Base-by-base conservation (phyloP, 2,888 invertebrate genomes). In the Cephus pulcher region DNA sequence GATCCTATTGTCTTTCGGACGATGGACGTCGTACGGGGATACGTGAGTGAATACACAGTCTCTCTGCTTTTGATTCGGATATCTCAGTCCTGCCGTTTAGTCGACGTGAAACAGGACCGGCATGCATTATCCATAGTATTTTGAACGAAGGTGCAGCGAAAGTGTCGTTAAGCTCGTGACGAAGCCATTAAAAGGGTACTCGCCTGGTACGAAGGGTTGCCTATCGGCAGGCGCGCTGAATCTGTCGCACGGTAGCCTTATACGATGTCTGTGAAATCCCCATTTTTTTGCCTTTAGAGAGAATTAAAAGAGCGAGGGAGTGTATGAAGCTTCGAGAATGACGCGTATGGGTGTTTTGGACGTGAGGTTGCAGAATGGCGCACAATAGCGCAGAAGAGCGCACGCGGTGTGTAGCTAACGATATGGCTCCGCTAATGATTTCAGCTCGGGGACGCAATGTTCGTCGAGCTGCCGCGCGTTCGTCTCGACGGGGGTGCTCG, bases 401-500 rank as follows among this genome's bases (percentile, higher is more conserved):
- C 56, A 56, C 23, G 23, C 4, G 4, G 56, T 23, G 56, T 56
- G 9, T 56, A 56, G 56, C 56, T 56, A 56, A 56, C 56, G 56
- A 56, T 56, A 56, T 15, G 23, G 56, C 56, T 56, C 56, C 56
- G 56, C 56, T 56, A 56, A 56, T 80, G 78, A 78, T 85, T 88
- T 3, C 89, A 93, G 93, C 90, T 93, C 84, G 93, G 93, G 32
- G 93, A 93, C 86, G 92, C 93, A n/a, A 90, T 93, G 88, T 93
- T 93, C 89, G 93, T 93, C 74, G 93, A 93, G 82, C 90, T 95
- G 80, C 95, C 95, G 34, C 93, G 95, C 23, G 94, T 95, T 75
- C 93, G 96, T 77, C 92, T 96, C 82, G 96, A 96, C 89, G 95
- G 94, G 34, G 95, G 95, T 1, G 93, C 94, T 73, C 93, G 93